phyloP scores from a whole-genome alignment of 1,140 invertebrate genomes.

The Marisa cornuarietis region DNA sequence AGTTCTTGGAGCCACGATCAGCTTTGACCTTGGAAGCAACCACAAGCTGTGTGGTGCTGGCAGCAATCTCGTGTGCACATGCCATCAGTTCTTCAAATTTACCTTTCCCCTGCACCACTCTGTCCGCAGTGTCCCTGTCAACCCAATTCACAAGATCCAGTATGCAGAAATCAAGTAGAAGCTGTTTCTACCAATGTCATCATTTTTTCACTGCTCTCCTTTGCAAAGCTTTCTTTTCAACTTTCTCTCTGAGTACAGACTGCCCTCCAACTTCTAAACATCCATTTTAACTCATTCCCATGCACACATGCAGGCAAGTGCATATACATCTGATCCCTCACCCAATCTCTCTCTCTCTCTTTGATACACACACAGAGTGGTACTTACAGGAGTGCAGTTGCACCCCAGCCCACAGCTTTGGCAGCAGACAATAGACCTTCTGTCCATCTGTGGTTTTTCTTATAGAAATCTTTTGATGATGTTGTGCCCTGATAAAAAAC shows the following conservation, averaged over 20 bases:
- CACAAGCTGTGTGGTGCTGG: conserved; percentile 95
- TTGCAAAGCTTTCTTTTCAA: background rate
- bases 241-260: background rate
- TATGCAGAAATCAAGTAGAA: background rate
- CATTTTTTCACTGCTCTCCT: background rate
- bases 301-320: background rate
- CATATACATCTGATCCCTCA: no score
- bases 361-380: background rate
- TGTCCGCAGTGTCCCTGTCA: conserved; percentile 89
- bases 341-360: no score
- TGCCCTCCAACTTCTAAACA: no score
- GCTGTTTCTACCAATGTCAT: no score
- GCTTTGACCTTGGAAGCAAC: conserved; percentile 87
- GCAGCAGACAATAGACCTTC: conserved; percentile 98
- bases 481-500: conserved; percentile 74
- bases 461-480: conserved; percentile 93
- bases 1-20: conserved; percentile 80
- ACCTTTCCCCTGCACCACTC: conserved; percentile 85
- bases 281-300: no score
- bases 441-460: conserved; percentile 98
- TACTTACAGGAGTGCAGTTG: conserved; percentile 90
- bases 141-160: background rate
- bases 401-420: conserved; percentile 95
- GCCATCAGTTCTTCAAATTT: conserved; percentile 95
- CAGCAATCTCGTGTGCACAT: conserved; percentile 96